Evolutionary conservation across 2,888 invertebrate species (phyloP).

Genomic region (Tethea ocularis): DNA sequence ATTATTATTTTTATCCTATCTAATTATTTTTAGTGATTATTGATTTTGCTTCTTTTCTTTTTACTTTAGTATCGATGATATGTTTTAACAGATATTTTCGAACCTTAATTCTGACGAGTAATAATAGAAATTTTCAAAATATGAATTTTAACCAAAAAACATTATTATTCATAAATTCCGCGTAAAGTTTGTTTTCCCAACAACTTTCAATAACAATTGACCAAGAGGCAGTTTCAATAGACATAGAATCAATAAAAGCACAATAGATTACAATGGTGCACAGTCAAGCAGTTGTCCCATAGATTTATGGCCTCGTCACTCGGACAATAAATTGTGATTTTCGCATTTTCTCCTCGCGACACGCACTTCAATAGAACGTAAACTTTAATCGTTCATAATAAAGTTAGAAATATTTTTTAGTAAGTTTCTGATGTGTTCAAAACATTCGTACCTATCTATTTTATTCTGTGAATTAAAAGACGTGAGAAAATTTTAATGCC

Average conservation of each 20-base stretch:
- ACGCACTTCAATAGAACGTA: constrained; percentile 56
- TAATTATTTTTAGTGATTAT: too few species aligned
- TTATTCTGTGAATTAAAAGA: background rate
- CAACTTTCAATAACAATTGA: constrained; percentile 19
- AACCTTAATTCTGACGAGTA: too few species aligned
- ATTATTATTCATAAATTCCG: constrained; percentile 2
- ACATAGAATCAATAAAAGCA: constrained; percentile 42
- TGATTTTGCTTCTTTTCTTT: too few species aligned
- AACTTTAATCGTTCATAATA: constrained; percentile 13
- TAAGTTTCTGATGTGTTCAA: background rate
- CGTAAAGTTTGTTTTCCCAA: constrained; percentile 2
- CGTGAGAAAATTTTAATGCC: background rate
- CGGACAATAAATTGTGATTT: constrained; percentile 82
- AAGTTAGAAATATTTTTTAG: background rate
- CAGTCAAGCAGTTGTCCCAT: constrained; percentile 52
- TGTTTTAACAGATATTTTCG: too few species aligned
- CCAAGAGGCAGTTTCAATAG: constrained; percentile 41
- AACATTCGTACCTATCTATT: background rate
- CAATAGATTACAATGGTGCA: constrained; percentile 64
- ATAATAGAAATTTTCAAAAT: background rate
- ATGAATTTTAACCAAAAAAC: background rate
- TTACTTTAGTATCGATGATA: too few species aligned
- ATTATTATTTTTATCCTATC: too few species aligned
- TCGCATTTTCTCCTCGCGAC: constrained; percentile 66
- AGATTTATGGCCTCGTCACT: constrained; percentile 80